phyloP scores from a whole-genome alignment of 2,797 vertebrate species.

The Prionace glauca region DNA sequence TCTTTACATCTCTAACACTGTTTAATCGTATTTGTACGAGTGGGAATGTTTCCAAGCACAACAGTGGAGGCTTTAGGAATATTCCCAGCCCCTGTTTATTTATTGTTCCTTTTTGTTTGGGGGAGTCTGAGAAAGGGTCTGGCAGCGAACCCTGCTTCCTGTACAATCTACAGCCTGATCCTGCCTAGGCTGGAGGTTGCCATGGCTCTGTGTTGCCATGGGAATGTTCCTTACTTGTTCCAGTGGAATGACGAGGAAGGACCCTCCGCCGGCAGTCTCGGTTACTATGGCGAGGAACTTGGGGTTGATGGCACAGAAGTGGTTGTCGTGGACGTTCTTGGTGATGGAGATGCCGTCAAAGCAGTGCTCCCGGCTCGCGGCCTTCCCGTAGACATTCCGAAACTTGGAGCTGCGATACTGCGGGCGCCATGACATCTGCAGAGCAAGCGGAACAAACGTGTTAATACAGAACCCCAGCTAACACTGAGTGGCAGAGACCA shows the following conservation, averaged over 20 bases:
- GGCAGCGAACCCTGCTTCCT: background rate
- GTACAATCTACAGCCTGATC: background rate
- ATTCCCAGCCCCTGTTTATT: background rate
- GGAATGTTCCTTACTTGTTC: conserved; percentile 70
- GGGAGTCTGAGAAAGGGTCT: background rate
- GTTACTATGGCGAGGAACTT: conserved; percentile 91
- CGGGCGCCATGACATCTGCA: conserved; percentile 98
- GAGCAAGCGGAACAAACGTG: background rate
- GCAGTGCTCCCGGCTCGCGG: conserved; percentile 87
- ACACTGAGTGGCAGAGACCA: background rate
- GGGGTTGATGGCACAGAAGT: conserved; percentile 91
- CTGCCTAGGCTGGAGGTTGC: background rate
- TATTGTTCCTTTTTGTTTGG: background rate
- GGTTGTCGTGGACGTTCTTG: conserved; percentile 97
- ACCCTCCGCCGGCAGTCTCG: conserved; percentile 83
- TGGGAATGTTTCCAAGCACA: background rate
- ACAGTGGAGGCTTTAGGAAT: background rate
- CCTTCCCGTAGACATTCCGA: conserved; percentile 95
- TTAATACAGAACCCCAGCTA: background rate
- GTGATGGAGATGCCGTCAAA: conserved; percentile 93
- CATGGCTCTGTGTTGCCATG: background rate
- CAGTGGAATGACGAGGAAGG: conserved; percentile 86
- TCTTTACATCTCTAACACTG: background rate
- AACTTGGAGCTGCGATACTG: conserved; percentile 99
- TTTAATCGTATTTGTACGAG: background rate